Percentiles rank a stretch among this genome's conserved stretches.
phyloP scores from a whole-genome alignment of 2,113 vertebrate species.

The Cyanoliseus patagonus region DNA sequence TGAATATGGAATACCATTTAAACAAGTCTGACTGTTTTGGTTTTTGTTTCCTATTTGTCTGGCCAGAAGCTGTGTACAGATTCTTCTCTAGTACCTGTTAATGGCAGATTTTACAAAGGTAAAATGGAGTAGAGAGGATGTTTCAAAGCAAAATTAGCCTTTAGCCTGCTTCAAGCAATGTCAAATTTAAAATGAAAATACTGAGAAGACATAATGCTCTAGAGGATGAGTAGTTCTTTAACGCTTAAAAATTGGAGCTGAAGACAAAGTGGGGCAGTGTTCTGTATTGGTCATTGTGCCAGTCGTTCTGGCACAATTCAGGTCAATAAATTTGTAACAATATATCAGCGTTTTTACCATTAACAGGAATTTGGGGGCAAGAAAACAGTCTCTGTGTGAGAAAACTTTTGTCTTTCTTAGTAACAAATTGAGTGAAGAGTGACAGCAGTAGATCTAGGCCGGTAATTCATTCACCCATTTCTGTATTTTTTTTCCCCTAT shows the following conservation, averaged over 20 bases:
- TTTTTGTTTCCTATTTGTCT: neutral
- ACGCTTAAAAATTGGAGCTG: neutral
- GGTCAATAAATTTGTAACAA: neutral
- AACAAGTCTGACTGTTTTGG: neutral
- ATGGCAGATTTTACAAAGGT: neutral
- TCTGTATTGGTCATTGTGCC: neutral
- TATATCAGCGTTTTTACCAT: neutral
- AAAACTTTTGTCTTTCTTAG: neutral
- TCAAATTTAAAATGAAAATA: neutral
- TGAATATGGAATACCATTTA: conserved; percentile 22
- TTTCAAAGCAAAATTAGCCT: neutral
- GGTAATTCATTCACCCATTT: neutral
- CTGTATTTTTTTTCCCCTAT: neutral
- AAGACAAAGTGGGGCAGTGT: neutral
- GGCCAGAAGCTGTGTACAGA: neutral
- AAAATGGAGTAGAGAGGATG: neutral
- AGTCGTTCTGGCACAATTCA: neutral
- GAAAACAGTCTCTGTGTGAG: neutral
- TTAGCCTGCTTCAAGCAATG: neutral
- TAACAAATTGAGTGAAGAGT: neutral
- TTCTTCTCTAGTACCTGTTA: neutral
- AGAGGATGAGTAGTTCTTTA: neutral
- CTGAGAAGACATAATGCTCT: neutral
- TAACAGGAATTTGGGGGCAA: neutral
- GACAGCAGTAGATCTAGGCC: neutral